These are phyloP conservation scores for Beaufortia kweichowensis DNA, from an alignment of 2,113 vertebrate genomes.

Conservation along the genomic window DNA sequence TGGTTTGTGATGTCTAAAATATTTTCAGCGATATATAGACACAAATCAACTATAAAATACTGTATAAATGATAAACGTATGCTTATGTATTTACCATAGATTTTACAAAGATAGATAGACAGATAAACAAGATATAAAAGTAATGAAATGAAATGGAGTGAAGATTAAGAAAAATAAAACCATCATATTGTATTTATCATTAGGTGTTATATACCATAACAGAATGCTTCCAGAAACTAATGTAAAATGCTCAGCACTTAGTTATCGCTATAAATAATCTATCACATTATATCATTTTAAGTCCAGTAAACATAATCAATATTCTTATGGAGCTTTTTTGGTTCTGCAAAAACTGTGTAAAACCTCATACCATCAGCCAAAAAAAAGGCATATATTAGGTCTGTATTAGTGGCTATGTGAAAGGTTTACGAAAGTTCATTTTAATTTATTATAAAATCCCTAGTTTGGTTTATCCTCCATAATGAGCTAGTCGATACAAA, in stretches of 20 bases:
- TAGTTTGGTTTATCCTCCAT: not conserved
- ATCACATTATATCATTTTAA: not conserved
- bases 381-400: not conserved
- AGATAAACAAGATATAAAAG: constrained; percentile 58
- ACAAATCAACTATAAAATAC: constrained; percentile 50
- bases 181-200: constrained; percentile 36
- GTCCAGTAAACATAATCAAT: not conserved
- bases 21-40: constrained; percentile 62
- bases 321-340: not conserved
- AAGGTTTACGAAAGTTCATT: not conserved
- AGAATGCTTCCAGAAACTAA: not conserved
- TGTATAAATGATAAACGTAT: constrained; percentile 74
- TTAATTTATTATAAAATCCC: not conserved
- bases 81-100: constrained; percentile 67
- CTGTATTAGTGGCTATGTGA: not conserved
- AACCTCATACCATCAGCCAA: constrained; percentile 27
- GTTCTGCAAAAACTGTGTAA: not conserved
- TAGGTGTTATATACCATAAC: constrained; percentile 3
- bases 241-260: not conserved
- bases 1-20: constrained; percentile 70
- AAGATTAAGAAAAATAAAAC: not conserved
- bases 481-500: not conserved
- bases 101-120: constrained; percentile 66
- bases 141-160: not conserved
- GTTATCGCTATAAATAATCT: not conserved